Base-by-base conservation (phyloP, 2,113 vertebrate species). In the Barbus barbus region DNA sequence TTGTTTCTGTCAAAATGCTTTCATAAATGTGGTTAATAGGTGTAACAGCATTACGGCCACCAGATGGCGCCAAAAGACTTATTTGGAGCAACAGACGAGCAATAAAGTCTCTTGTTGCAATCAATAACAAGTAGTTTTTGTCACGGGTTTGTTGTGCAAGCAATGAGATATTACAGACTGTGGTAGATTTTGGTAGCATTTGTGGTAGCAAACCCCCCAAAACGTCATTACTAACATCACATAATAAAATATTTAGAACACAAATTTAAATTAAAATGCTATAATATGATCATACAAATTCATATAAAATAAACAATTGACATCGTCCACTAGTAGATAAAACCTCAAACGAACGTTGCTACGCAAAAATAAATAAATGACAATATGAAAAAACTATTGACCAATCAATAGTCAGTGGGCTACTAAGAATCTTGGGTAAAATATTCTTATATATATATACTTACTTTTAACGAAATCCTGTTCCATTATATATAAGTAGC, bases 61-160 rank as follows among this genome's bases (percentile, higher is more conserved):
- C 6, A 84, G 86, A 48, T 26, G 86, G 73, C 8, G 71, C 38
- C 44, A 51, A 60, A 31, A 44, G 1, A 51, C 61, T 78, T 2
- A 44, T 80, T 79, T 61, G 1, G 2, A 11, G 3, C 13, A 1
- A n/a, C 7, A 63, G 7, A 24, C 22, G 44, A 38, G 5, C 31
- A 1, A 9, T 13, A 12, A 41, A 8, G 26, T 33, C 7, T 58
- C 48, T 11, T 33, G 18, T 8, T n/a, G 2, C 1, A 14, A 46
- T n/a, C n/a, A n/a, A n/a, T n/a, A 36, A 36, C 33, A 3, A 5
- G n/a, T n/a, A 1, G 46, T 48, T 48, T 48, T 48, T 48, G 44
- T 46, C 44, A 46, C 44, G 36, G 5, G 48, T 2, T 16, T 38
- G 33, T 60, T n/a, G 16, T 33, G 9, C 9, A 53, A 44, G 9